Conservation (phyloP, 2,113 vertebrate species). For the Mustela lutreola region DNA sequence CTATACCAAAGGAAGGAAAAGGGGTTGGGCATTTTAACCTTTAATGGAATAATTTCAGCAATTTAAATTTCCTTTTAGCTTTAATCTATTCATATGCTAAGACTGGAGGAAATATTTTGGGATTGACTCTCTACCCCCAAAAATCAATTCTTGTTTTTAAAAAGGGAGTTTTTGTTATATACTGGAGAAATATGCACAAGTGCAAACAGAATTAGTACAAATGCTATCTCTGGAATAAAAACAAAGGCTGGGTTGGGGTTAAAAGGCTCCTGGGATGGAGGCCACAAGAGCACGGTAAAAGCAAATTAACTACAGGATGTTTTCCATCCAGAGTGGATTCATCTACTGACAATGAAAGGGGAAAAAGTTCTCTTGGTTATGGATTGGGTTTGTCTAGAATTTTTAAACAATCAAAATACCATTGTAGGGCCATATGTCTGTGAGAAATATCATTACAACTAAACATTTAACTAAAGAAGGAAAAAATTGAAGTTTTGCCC, state of each 20-base stretch:
- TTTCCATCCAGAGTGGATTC: not conserved
- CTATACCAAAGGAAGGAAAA: not conserved
- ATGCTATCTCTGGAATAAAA: not conserved
- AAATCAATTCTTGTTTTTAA: not conserved
- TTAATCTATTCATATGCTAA: constrained; percentile 4
- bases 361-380: not conserved
- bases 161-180: constrained; percentile 15
- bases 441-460: not conserved
- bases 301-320: not conserved
- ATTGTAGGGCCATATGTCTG: fast-evolving
- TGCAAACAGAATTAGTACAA: not conserved
- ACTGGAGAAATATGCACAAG: not conserved
- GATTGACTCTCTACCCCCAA: not conserved
- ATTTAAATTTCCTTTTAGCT: not conserved
- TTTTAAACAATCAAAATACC: not conserved
- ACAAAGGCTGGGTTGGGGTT: not conserved
- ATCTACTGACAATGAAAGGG: not conserved
- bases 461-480: not conserved
- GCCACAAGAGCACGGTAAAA: not conserved
- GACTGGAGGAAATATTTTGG: not conserved
- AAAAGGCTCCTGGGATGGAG: not conserved
- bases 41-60: not conserved
- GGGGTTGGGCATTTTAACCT: not conserved
- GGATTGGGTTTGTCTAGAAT: not conserved
- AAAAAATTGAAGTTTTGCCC: not conserved